Base-by-base conservation (phyloP, 2,888 invertebrate genomes). In the Tetranychus truncatus region DNA sequence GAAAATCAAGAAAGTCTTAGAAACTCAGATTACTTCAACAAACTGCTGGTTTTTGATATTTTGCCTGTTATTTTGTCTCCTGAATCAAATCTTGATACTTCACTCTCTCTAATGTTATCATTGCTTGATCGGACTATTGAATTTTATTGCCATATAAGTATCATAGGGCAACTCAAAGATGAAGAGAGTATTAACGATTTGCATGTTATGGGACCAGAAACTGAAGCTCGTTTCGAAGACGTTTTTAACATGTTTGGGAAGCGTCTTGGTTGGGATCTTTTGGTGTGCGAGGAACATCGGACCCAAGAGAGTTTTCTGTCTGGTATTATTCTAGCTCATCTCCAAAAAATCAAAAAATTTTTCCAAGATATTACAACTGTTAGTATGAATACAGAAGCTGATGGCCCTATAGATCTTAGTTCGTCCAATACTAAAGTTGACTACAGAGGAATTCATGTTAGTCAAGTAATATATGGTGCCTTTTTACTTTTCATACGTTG, bases 41-140 rank as follows among this genome's bases (percentile, higher is more conserved):
- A 72, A 45, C 34, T 73, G 71, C 66, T 75, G 7, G 65, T 74
- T 65, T 76, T 76, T 74, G 74, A 75, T 73, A 74, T 76, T 24
- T 71, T 76, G 45, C 76, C 76, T 18, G 45, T 76, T 18, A 73
- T 76, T 67, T 73, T 76, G 20, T 72, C 75, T 45, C 18, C 45
- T 15, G 45, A 75, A 45, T 76, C 74, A 34, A 75, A 72, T 45
- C 66, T 75, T 4, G 45, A 66, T 44, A 20, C 21, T 9, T n/a
- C 21, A 6, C 11, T 24, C 18, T 18, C 34, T 11, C 20, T 34
- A 11, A 18, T 73, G 20, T 20, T 34, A 55, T 34, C 21, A 24
- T 24, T 73, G 15, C 65, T 73, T 9, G 73, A 73, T 15, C 44
- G 45, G 44, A n/a, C 45, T 6, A 45, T 72, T 45, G 11, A 45